Conservation (phyloP, 64 coral and sea anemone species). For the Dendrophyllia cribrosa region DNA sequence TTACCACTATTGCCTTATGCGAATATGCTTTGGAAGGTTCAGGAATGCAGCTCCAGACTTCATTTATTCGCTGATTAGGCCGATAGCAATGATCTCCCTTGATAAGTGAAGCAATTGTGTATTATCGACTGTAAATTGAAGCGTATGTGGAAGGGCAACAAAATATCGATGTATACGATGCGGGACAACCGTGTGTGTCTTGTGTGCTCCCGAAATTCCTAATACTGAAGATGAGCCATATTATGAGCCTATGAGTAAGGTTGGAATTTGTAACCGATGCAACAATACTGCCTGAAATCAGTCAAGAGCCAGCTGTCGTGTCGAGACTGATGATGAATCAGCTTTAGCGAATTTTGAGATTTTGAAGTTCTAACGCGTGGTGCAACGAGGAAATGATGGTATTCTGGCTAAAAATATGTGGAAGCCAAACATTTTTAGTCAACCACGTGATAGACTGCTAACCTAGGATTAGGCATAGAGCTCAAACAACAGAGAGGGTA, state of each 20-base stretch:
- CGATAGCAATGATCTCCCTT: constrained; percentile 5
- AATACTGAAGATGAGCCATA: constrained; percentile 6
- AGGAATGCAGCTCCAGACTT: not conserved
- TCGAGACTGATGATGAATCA: not conserved
- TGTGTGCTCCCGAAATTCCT: constrained; percentile 11
- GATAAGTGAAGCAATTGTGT: not conserved
- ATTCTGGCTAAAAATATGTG: constrained; percentile 32
- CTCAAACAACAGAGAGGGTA: constrained; percentile 25
- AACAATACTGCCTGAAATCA: not conserved
- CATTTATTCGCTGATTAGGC: not conserved
- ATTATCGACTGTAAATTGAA: not conserved
- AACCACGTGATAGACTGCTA: constrained; percentile 6
- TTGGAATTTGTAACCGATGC: not conserved
- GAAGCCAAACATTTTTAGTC: constrained; percentile 37
- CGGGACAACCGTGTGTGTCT: constrained; percentile 4
- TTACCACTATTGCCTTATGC: not conserved
- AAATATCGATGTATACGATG: constrained; percentile 14
- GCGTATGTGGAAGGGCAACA: constrained; percentile 1
- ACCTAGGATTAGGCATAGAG: constrained; percentile 28
- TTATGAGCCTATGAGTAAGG: constrained; percentile 3
- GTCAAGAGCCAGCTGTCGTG: not conserved
- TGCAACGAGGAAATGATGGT: constrained; percentile 25
- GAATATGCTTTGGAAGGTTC: not conserved
- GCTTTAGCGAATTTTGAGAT: not conserved
- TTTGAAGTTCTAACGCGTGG: not conserved